Conservation (phyloP, 2,113 vertebrate species). For the Muscicapa adusta region DNA sequence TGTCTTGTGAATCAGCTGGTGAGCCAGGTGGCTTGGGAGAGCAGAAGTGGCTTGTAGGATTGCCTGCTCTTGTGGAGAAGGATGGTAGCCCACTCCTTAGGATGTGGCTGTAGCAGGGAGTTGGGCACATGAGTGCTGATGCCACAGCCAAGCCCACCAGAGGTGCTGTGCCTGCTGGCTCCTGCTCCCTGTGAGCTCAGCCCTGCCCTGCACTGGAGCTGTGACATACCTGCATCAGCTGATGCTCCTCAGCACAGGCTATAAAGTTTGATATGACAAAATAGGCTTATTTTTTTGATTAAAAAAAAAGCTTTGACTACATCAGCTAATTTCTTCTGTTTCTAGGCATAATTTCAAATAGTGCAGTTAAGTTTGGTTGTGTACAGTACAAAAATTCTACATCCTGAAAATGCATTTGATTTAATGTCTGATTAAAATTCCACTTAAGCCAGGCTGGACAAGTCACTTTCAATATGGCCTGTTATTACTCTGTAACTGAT, state of each 20-base stretch:
- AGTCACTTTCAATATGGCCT: background rate
- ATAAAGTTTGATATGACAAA: background rate
- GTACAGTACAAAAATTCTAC: background rate
- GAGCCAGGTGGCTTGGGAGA: background rate
- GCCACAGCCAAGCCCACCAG: background rate
- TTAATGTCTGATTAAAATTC: background rate
- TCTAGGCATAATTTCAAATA: background rate
- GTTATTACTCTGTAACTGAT: background rate
- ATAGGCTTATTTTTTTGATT: background rate
- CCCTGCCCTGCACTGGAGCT: background rate
- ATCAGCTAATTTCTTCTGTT: background rate
- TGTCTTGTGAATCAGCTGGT: background rate
- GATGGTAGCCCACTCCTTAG: background rate
- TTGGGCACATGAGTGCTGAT: fast-evolving
- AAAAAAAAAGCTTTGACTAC: background rate
- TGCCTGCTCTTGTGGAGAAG: background rate
- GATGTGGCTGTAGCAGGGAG: background rate
- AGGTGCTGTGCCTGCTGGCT: background rate
- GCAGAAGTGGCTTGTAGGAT: background rate
- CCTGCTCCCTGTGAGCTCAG: background rate
- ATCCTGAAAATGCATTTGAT: background rate
- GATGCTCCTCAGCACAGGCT: background rate
- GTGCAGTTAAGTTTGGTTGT: background rate
- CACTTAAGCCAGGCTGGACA: background rate
- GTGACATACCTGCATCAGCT: background rate